Evolutionary conservation across 1,140 invertebrate species (phyloP).

Genomic region (Brachionus koreanus): DNA sequence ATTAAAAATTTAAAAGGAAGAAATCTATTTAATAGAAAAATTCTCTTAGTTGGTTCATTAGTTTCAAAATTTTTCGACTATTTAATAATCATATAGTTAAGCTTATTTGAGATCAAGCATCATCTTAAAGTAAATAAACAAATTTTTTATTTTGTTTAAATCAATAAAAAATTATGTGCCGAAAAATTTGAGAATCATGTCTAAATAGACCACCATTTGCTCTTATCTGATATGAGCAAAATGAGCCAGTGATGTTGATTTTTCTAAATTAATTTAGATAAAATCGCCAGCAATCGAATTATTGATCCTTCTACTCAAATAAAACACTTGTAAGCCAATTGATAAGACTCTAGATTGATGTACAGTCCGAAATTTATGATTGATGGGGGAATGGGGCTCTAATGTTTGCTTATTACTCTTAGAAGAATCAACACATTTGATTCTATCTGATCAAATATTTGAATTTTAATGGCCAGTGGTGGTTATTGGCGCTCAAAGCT

Average conservation of each 20-base stretch:
- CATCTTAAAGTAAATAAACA: not conserved
- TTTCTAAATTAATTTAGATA: not conserved
- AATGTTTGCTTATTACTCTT: constrained; percentile 3
- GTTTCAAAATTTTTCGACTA: not conserved
- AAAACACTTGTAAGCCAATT: not conserved
- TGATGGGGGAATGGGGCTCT: not conserved
- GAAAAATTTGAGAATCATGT: not conserved
- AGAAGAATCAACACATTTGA: constrained; percentile 1
- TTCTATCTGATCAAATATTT: not conserved
- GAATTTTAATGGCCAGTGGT: not conserved
- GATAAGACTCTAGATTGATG: not conserved
- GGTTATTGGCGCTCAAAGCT: not conserved
- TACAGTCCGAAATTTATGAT: not conserved
- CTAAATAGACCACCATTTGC: not conserved
- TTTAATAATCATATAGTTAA: not conserved
- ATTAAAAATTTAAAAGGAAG: not conserved
- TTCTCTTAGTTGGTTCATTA: not conserved
- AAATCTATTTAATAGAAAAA: not conserved
- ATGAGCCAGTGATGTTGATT: not conserved
- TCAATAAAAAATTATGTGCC: not conserved
- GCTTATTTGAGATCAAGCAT: not conserved
- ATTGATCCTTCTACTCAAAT: not conserved
- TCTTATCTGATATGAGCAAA: not conserved
- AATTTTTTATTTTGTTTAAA: not conserved
- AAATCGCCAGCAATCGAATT: not conserved